Base-by-base conservation (phyloP, 2,888 invertebrate genomes). In the Drosophila demipolita region DNA sequence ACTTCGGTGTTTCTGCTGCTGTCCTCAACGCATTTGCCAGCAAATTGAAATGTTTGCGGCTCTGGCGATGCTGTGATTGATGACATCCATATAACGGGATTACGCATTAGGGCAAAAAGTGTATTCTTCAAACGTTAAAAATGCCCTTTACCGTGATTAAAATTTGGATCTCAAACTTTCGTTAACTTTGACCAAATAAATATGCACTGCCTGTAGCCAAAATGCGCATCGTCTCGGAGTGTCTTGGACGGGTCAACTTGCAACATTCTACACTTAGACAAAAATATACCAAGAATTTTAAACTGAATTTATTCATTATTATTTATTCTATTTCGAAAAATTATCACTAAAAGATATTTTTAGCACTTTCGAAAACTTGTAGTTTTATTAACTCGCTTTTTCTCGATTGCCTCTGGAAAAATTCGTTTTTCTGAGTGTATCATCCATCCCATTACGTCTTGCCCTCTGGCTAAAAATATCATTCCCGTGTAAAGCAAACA, bases 11-110 rank as follows among this genome's bases (percentile, higher is more conserved):
- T 54, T 45, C 26, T 50, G 50, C 26, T 38, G 57, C 35, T 61
- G 61, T 64, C 66, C 64, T 84, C 84, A 84, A 87, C 78, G 82
- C 80, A 87, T 84, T 83, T 82, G 79, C 80, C 69, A 50, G 71
- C 80, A 82, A 85, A 82, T 84, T 84, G 84, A 87, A 84, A 80
- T 84, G 82, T 87, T 87, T 86, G 82, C 58, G 62, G 50, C 65
- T 40, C 23, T 62, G 61, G 48, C 57, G 48, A 9, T 65, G 65
- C 69, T 61, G 50, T 80, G 80, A 80, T 80, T 80, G 80, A 80
- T 80, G 80, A 77, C 26, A 48, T 29, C 38, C 48, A 42, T 33
- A 32, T 8, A 26, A 20, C n/a, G 12, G 15, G 49, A n/a, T 0
- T 32, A 29, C 42, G 49, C 62, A 73, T 52, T 68, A 59, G 45